phyloP scores from a whole-genome alignment of 53 echinoderm and acorn worm species.

The Actinopyga echinites region DNA sequence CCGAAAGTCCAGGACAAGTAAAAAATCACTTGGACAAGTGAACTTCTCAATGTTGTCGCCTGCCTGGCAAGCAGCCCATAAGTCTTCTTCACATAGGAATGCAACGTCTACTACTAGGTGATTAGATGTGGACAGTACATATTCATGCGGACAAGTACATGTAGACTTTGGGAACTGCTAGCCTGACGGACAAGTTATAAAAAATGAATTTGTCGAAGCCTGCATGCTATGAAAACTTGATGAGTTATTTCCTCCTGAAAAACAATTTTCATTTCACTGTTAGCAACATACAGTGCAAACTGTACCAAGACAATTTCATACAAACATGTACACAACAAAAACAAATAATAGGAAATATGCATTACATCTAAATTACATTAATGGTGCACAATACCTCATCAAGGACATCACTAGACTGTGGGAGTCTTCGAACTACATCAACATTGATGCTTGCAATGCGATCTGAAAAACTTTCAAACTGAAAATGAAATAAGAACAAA shows the following conservation, averaged over 20 bases:
- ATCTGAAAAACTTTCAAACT: slow-evolving; percentile 36
- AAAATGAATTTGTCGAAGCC: background rate
- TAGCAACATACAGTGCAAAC: too few species aligned
- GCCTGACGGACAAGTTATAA: background rate
- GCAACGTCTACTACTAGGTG: too few species aligned
- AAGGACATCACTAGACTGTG: background rate
- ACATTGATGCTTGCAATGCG: slow-evolving; percentile 31
- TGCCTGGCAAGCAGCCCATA: too few species aligned
- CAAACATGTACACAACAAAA: too few species aligned
- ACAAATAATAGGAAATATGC: too few species aligned
- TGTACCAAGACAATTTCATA: too few species aligned
- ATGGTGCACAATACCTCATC: slow-evolving; percentile 5
- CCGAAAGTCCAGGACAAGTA: too few species aligned
- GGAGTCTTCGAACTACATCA: background rate
- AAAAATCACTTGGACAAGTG: too few species aligned
- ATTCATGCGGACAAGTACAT: background rate
- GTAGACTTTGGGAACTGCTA: too few species aligned
- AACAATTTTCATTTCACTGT: background rate
- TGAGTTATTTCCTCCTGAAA: background rate
- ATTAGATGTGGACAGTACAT: background rate
- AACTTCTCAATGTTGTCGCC: too few species aligned
- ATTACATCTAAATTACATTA: too few species aligned
- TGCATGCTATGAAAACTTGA: background rate
- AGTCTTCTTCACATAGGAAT: too few species aligned
- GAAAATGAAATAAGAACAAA: background rate